phyloP scores from a whole-genome alignment of 2,113 vertebrate genomes.

The Grallaria varia region DNA sequence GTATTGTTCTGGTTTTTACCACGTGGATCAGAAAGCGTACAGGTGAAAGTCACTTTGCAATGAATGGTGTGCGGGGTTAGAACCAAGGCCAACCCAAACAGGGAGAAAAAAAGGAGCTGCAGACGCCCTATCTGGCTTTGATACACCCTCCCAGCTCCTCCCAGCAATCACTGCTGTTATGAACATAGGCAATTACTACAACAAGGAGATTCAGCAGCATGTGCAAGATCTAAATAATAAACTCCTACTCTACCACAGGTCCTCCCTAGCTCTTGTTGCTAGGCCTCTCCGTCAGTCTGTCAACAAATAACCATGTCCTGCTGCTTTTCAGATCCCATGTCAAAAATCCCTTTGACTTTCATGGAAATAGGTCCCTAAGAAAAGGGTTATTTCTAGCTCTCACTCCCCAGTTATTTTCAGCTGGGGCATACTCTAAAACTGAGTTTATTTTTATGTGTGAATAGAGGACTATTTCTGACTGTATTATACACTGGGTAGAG shows the following conservation, averaged over 20 bases:
- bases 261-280: slow-evolving; percentile 29
- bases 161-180: slow-evolving; percentile 26
- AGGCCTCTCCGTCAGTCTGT: slow-evolving; percentile 7
- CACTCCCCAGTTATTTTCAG: slow-evolving; percentile 41
- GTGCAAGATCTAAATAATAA: slow-evolving; percentile 50
- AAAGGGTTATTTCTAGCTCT: slow-evolving; percentile 21
- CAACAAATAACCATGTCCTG: neutral
- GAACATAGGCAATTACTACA: slow-evolving; percentile 38
- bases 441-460: slow-evolving; percentile 43
- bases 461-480: slow-evolving; percentile 28
- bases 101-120: neutral
- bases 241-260: slow-evolving; percentile 2
- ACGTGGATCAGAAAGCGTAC: neutral
- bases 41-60: slow-evolving; percentile 15
- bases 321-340: neutral
- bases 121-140: slow-evolving; percentile 58
- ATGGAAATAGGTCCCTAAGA: neutral
- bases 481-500: neutral
- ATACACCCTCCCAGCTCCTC: slow-evolving; percentile 61
- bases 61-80: slow-evolving; percentile 12
- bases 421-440: slow-evolving; percentile 19
- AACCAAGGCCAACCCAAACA: neutral
- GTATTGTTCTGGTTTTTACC: neutral
- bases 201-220: neutral
- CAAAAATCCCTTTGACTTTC: slow-evolving; percentile 28